These are phyloP conservation scores for Platichthys flesus DNA, from an alignment of 2,113 vertebrate species.

Conservation along the genomic window DNA sequence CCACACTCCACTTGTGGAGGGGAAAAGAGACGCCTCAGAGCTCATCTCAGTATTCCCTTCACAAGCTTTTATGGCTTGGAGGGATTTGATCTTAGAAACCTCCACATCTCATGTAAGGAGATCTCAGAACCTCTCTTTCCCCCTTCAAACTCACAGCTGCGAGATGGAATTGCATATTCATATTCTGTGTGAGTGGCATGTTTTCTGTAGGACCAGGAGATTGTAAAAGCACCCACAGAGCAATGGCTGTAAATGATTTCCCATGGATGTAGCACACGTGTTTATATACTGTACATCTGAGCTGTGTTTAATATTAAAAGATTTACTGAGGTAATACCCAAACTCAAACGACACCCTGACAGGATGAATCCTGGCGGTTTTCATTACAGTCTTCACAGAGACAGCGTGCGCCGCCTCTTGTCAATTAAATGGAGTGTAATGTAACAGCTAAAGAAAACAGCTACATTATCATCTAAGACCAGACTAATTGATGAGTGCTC, in stretches of 20 bases:
- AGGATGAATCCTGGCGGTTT: slow-evolving; percentile 31
- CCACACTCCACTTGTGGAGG: slow-evolving; percentile 53
- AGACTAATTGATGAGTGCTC: slow-evolving; percentile 69
- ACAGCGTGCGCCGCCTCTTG: slow-evolving; percentile 29
- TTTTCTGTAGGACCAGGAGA: slow-evolving; percentile 6
- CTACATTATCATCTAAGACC: slow-evolving; percentile 59
- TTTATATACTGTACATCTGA: slow-evolving; percentile 3
- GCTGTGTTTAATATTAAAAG: slow-evolving; percentile 33
- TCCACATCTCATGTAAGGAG: slow-evolving; percentile 45
- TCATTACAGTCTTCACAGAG: slow-evolving; percentile 37
- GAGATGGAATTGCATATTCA: slow-evolving; percentile 13
- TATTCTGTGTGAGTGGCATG: slow-evolving; percentile 10
- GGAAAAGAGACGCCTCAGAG: slow-evolving; percentile 53
- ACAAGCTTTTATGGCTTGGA: slow-evolving; percentile 44
- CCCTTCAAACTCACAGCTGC: slow-evolving; percentile 17
- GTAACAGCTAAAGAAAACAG: slow-evolving; percentile 48
- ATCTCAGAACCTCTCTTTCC: slow-evolving; percentile 33
- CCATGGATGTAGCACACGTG: slow-evolving; percentile 26
- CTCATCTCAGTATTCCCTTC: slow-evolving; percentile 58
- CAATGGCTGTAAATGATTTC: slow-evolving; percentile 8
- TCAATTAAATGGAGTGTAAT: slow-evolving; percentile 61
- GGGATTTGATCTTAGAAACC: slow-evolving; percentile 61
- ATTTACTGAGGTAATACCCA: not conserved
- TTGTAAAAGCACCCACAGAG: slow-evolving; percentile 8
- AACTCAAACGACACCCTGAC: slow-evolving; percentile 25